Conservation (phyloP, 2,888 invertebrate species). For the Nomada lathburiana region DNA sequence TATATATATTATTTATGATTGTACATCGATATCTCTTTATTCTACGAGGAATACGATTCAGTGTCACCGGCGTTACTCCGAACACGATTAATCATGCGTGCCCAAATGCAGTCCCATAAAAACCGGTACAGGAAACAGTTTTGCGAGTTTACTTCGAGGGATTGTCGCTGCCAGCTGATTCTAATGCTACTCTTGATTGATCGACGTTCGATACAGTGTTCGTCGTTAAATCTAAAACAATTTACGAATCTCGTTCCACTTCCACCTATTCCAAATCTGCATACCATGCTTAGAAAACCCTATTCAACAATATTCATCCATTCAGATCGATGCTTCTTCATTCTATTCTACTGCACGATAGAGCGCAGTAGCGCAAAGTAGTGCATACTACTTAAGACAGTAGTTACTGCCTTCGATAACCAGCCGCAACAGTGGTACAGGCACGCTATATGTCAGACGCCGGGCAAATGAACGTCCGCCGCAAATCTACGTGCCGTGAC, state of each 20-base stretch:
- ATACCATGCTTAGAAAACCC: background rate
- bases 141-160: conserved; percentile 29
- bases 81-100: conserved; percentile 50
- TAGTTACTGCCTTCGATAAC: background rate
- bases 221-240: background rate
- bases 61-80: conserved; percentile 46
- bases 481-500: no score
- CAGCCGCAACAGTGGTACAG: background rate
- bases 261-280: background rate
- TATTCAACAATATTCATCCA: background rate
- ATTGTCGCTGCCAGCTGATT: conserved; percentile 56
- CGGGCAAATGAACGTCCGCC: background rate
- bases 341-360: background rate
- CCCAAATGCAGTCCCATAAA: conserved; percentile 41
- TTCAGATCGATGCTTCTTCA: no score
- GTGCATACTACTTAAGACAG: background rate
- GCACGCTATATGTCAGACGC: background rate
- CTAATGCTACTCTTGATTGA: conserved; percentile 55
- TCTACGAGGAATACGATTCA: conserved; percentile 12
- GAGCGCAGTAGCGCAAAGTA: background rate
- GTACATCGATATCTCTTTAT: background rate
- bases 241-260: background rate
- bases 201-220: conserved; percentile 32
- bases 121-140: conserved; percentile 54
- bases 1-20: conserved; percentile 61